Evolutionary conservation across 2,888 invertebrate species (phyloP).

Genomic region (Chaitophorus viminalis): DNA sequence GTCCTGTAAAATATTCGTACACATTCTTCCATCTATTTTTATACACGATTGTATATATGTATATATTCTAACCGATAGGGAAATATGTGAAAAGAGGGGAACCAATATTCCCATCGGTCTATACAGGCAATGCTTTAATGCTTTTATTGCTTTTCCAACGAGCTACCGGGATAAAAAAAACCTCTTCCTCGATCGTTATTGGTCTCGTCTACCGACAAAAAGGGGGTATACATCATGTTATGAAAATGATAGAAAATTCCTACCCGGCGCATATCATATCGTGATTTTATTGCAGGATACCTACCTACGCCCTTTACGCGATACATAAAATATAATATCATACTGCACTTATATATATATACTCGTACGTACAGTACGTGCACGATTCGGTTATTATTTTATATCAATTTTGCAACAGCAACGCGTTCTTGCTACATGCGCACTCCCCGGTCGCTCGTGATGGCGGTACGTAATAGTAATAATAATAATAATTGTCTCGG

Average conservation of each 20-base stretch:
- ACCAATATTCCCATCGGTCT: slow-evolving; percentile 58
- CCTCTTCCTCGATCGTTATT: slow-evolving; percentile 54
- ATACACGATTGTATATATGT: slow-evolving; percentile 20
- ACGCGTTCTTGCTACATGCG: not conserved
- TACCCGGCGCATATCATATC: slow-evolving; percentile 25
- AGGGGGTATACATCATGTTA: slow-evolving; percentile 41
- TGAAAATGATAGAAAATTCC: slow-evolving; percentile 57
- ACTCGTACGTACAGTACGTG: not conserved
- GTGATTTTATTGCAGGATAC: slow-evolving; percentile 55
- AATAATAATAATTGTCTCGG: slow-evolving; percentile 13
- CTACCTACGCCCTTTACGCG: slow-evolving; percentile 1
- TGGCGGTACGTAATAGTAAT: not conserved
- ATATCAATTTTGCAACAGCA: not conserved
- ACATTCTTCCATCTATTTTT: slow-evolving; percentile 52
- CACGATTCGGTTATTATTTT: slow-evolving; percentile 27
- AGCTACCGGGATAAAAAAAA: slow-evolving; percentile 30
- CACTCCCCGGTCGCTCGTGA: not conserved
- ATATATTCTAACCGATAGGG: slow-evolving; percentile 39
- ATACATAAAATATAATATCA: slow-evolving; percentile 5
- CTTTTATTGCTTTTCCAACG: slow-evolving; percentile 59
- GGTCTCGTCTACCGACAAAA: slow-evolving; percentile 54
- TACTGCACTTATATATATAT: not conserved
- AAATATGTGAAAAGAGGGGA: slow-evolving; percentile 54
- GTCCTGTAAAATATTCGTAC: slow-evolving; percentile 40
- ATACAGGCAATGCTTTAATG: slow-evolving; percentile 53